These are phyloP conservation scores for Apostichopus parvimensis DNA, from an alignment of 35 echinoderm and acorn worm species.

Conservation along the genomic window DNA sequence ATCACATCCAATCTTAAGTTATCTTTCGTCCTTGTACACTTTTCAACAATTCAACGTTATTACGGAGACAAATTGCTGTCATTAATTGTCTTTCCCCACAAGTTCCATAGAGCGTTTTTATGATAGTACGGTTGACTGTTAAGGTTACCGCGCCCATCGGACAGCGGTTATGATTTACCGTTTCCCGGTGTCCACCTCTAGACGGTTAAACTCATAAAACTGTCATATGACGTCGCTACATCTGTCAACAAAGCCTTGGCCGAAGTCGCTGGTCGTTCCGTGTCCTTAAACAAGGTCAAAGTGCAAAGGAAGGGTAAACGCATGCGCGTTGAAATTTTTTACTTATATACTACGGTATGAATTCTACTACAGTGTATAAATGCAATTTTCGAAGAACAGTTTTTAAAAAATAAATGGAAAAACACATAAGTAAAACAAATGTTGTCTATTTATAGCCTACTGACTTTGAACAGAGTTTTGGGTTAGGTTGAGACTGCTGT, in stretches of 20 bases:
- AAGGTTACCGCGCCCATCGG: neutral
- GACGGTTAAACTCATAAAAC: slow-evolving; percentile 2
- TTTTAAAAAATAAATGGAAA: too few species aligned
- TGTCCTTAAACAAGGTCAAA: slow-evolving; percentile 33
- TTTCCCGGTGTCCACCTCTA: neutral
- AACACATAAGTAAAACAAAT: too few species aligned
- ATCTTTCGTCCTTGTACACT: neutral
- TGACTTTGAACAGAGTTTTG: too few species aligned
- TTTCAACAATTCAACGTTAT: slow-evolving; percentile 21
- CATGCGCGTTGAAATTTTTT: neutral
- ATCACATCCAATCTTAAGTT: neutral
- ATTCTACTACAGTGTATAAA: too few species aligned
- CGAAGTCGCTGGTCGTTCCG: neutral
- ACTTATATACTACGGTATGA: too few species aligned
- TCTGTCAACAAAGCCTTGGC: slow-evolving; percentile 11
- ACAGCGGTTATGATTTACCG: slow-evolving; percentile 20
- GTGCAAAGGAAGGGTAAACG: neutral
- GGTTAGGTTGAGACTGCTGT: too few species aligned
- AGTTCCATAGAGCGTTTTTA: slow-evolving; percentile 1
- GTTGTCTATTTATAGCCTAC: too few species aligned
- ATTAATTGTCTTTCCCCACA: slow-evolving; percentile 20
- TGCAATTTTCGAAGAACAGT: too few species aligned
- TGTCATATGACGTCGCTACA: slow-evolving; percentile 29
- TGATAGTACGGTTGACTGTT: neutral
- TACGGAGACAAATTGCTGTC: slow-evolving; percentile 37